Conservation (phyloP, 2,797 vertebrate genomes). For the Silurus lanzhouensis region DNA sequence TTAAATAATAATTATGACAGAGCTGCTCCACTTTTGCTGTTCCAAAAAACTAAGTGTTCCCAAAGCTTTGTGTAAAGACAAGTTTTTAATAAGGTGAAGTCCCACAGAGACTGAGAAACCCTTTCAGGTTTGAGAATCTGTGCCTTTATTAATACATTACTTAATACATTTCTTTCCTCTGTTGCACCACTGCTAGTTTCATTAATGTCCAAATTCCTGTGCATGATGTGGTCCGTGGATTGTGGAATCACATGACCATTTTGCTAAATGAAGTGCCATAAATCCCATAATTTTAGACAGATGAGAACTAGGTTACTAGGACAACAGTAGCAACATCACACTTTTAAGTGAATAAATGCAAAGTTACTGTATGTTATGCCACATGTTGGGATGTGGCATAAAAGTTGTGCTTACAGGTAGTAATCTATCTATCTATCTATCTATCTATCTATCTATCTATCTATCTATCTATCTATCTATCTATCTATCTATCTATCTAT, state of each 20-base stretch:
- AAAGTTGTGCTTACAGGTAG: background rate
- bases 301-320: background rate
- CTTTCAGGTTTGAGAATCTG: background rate
- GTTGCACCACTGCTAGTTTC: background rate
- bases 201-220: background rate
- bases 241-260: background rate
- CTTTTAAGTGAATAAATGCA: background rate
- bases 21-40: constrained; percentile 38
- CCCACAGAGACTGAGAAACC: background rate
- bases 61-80: constrained; percentile 18
- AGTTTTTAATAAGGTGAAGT: constrained; percentile 37
- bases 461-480: too few relatives aligned
- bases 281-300: background rate
- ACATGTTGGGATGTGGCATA: background rate
- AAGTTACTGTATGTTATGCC: background rate
- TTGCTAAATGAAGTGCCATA: background rate
- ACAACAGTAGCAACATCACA: background rate
- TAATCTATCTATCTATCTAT: too few relatives aligned
- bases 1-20: constrained; percentile 48
- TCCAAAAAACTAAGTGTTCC: constrained; percentile 14
- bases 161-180: background rate
- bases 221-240: background rate
- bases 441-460: too few relatives aligned
- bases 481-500: too few relatives aligned
- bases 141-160: constrained; percentile 6